A percentile compares a stretch with the other conserved stretches of the same genome.
Evolutionary conservation across 2,113 vertebrate genomes (phyloP).

Genomic region (Orientallactaga bullata): DNA sequence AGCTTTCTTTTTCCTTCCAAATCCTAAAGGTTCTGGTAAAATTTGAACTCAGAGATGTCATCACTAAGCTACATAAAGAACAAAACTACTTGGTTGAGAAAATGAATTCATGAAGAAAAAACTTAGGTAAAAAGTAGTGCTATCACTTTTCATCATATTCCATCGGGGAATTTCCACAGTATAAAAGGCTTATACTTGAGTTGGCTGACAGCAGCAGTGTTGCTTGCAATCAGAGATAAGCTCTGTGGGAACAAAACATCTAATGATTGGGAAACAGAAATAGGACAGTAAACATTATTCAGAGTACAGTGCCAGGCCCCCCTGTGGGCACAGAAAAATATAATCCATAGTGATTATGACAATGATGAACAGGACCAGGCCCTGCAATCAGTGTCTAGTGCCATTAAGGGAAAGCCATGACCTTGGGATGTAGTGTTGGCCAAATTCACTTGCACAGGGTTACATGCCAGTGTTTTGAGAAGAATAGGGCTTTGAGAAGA

Average conservation of each 20-base stretch:
- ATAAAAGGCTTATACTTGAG: not conserved
- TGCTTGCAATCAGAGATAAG: constrained; percentile 46
- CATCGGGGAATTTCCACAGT: not conserved
- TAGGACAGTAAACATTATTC: constrained; percentile 57
- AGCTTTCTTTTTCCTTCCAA: not conserved
- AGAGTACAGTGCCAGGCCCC: not conserved
- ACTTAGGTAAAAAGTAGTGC: not conserved
- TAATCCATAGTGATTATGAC: constrained; percentile 58
- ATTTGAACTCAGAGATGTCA: not conserved
- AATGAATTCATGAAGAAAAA: constrained; percentile 15
- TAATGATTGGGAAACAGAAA: constrained; percentile 47
- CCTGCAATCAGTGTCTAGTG: constrained; percentile 57
- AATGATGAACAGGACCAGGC: constrained; percentile 36
- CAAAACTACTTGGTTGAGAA: not conserved
- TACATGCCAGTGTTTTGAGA: constrained; percentile 41
- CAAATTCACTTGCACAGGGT: not conserved
- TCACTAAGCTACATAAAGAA: not conserved
- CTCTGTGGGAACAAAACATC: constrained; percentile 35
- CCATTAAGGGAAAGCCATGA: constrained; percentile 33
- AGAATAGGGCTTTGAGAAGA: not conserved
- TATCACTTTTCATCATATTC: constrained; percentile 20
- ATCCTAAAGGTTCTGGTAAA: constrained; percentile 19
- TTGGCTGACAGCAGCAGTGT: not conserved
- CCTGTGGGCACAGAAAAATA: constrained; percentile 31
- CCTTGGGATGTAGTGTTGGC: not conserved